Percentiles rank a stretch among this genome's conserved stretches.
Evolutionary conservation across 2,113 vertebrate species (phyloP).

Genomic region (Columba livia): DNA sequence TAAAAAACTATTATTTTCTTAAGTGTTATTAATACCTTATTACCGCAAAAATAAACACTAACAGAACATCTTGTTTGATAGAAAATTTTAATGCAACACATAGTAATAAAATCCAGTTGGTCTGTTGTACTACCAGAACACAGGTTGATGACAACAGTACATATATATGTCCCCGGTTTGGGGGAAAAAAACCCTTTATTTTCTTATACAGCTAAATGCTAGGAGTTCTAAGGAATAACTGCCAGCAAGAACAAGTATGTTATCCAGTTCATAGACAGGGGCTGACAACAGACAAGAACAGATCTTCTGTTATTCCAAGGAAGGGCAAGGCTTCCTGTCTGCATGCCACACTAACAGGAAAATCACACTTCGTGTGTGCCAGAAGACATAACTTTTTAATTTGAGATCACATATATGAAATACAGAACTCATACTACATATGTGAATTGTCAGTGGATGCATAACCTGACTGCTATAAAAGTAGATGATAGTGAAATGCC

Average conservation of each 20-base stretch:
- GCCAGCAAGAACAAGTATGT: background rate
- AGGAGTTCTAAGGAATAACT: background rate
- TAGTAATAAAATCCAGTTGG: background rate
- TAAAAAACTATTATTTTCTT: background rate
- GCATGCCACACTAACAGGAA: background rate
- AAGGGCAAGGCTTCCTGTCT: background rate
- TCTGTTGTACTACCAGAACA: background rate
- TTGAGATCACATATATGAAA: background rate
- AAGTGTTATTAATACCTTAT: background rate
- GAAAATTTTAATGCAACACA: background rate
- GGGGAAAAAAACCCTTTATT: background rate
- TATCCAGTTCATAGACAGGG: background rate
- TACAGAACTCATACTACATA: background rate
- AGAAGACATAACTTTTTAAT: background rate
- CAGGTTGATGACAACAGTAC: background rate
- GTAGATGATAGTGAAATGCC: background rate
- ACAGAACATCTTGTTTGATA: background rate
- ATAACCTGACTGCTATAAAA: background rate
- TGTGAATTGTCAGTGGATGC: background rate
- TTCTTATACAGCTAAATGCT: background rate
- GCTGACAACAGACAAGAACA: background rate
- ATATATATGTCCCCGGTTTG: background rate
- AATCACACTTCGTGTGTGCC: background rate
- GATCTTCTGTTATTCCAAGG: background rate
- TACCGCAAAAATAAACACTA: background rate